A percentile compares a stretch with the other conserved stretches of the same genome.
Evolutionary conservation across 2,113 vertebrate genomes (phyloP).

Genomic region (Thryonomys swinderianus): DNA sequence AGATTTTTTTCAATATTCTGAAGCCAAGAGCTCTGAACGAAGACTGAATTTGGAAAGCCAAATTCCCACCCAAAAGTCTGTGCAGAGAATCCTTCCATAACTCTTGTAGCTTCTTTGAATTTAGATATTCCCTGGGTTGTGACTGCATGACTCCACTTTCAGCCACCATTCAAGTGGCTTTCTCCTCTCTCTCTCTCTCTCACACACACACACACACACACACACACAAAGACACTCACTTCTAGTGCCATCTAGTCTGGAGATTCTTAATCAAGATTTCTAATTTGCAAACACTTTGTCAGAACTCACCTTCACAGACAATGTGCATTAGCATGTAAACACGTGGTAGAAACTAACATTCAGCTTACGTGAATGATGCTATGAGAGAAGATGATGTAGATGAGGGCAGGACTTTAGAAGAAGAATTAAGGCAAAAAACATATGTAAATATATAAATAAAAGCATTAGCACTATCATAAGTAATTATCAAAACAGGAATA

Average conservation of each 20-base stretch:
- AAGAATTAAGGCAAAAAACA: no score
- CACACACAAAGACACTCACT: background rate
- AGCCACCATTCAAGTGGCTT: no score
- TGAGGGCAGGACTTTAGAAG: no score
- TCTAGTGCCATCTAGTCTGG: background rate
- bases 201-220: no score
- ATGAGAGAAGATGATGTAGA: background rate
- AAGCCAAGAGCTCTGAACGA: background rate
- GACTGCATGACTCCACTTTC: background rate
- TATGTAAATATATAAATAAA: background rate
- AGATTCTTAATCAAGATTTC: background rate
- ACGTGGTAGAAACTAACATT: background rate
- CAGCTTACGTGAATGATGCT: background rate
- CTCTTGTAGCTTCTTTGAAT: background rate
- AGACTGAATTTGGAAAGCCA: background rate
- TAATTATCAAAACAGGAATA: background rate
- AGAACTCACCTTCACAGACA: background rate
- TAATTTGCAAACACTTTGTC: background rate
- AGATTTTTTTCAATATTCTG: background rate
- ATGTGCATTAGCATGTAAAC: no score
- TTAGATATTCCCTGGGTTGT: background rate
- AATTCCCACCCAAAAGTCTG: background rate
- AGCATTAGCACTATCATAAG: background rate
- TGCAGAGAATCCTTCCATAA: no score
- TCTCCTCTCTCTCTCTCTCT: background rate